Evolutionary conservation across 2,888 invertebrate genomes (phyloP).

Genomic region (Tachina fera): DNA sequence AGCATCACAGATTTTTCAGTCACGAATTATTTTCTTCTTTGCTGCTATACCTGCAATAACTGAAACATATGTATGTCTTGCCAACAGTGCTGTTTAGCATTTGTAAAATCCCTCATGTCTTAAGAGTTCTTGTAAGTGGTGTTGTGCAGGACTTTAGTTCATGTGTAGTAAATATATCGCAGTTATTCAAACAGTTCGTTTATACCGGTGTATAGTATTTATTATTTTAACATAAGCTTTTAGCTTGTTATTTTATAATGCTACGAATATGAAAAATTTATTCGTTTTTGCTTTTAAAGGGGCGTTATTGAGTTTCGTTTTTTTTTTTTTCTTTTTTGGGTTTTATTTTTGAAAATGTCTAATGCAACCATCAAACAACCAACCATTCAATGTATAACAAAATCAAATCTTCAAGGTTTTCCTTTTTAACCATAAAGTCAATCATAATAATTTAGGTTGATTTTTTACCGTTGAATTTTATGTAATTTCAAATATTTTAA

Average conservation of each 20-base stretch:
- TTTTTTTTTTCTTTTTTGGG: background rate
- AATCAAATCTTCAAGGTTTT: constrained; percentile 67
- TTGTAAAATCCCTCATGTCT: too few species aligned
- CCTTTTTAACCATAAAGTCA: constrained; percentile 54
- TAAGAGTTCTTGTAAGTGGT: too few species aligned
- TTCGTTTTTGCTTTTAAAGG: constrained; percentile 40
- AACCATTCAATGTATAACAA: constrained; percentile 17
- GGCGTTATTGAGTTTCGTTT: constrained; percentile 40
- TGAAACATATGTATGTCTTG: too few species aligned
- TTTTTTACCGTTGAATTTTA: constrained; percentile 26
- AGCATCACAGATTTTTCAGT: too few species aligned
- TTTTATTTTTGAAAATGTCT: constrained; percentile 12
- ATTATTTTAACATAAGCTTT: constrained; percentile 52
- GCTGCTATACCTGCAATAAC: too few species aligned
- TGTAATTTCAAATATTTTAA: constrained; percentile 2
- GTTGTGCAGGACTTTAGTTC: too few species aligned
- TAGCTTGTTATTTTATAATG: constrained; percentile 47
- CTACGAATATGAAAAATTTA: constrained; percentile 42
- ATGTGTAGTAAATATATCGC: too few species aligned
- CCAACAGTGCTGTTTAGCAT: too few species aligned
- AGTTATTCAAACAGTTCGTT: background rate
- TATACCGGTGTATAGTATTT: background rate
- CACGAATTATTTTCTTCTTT: too few species aligned
- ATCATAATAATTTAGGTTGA: constrained; percentile 67
- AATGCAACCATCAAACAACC: constrained; percentile 28